Percentiles rank a stretch among this genome's conserved stretches.
Evolutionary conservation across 2,113 vertebrate genomes (phyloP).

Genomic region (Paracyprichromis sp.): DNA sequence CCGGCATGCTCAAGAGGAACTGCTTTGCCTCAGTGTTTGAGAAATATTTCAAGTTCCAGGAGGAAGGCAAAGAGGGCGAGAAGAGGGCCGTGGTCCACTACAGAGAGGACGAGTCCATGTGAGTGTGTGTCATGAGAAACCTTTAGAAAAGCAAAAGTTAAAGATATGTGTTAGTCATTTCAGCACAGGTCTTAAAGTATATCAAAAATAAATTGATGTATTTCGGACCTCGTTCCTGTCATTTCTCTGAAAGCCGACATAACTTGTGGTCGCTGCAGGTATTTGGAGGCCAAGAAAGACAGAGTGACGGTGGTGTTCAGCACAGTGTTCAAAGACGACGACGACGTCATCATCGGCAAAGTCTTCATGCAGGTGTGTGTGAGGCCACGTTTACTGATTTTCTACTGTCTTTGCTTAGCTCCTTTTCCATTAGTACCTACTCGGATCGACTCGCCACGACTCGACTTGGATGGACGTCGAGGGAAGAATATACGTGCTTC

Average conservation of each 20-base stretch:
- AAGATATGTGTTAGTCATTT: not conserved
- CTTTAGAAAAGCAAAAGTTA: not conserved
- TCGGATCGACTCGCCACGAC: not conserved
- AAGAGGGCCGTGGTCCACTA: conserved; percentile 95
- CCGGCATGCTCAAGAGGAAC: conserved; percentile 93
- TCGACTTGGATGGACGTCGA: not conserved
- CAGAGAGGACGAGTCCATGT: conserved; percentile 96
- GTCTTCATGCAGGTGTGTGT: conserved; percentile 94
- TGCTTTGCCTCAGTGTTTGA: conserved; percentile 98
- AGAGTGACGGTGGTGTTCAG: conserved; percentile 98
- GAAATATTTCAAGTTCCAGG: conserved; percentile 98
- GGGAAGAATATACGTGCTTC: fast-evolving
- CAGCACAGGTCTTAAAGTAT: not conserved
- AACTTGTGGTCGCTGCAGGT: conserved; percentile 68
- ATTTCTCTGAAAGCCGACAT: not conserved
- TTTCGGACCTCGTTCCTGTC: not conserved
- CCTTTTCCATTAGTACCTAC: not conserved
- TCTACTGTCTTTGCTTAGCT: not conserved
- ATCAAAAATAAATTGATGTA: not conserved
- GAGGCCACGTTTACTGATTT: not conserved
- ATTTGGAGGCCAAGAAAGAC: conserved; percentile 96
- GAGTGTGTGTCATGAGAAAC: not conserved
- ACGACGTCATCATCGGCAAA: conserved; percentile 97
- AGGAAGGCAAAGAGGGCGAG: conserved; percentile 94
- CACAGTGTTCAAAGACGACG: conserved; percentile 98